Conservation (phyloP, 2,797 vertebrate species). For the Clarias platycephalus region DNA sequence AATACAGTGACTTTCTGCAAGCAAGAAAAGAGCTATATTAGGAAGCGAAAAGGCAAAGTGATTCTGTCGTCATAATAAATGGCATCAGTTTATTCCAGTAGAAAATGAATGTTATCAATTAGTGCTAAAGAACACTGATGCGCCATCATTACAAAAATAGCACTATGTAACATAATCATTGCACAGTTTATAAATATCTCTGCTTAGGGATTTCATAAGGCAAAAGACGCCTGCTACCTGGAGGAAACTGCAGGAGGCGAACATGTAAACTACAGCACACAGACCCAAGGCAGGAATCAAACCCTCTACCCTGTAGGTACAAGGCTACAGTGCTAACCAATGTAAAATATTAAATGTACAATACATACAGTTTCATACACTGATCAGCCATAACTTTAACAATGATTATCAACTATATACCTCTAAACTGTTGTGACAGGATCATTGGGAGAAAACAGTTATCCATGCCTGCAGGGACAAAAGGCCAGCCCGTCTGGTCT, state of each 20-base stretch:
- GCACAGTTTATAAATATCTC: neutral
- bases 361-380: neutral
- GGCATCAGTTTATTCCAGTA: neutral
- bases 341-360: neutral
- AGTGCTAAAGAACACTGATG: neutral
- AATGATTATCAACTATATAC: too few relatives aligned
- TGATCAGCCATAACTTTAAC: neutral
- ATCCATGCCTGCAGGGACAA: too few relatives aligned
- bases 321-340: neutral
- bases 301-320: too few relatives aligned
- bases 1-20: neutral
- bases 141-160: neutral
- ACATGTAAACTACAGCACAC: too few relatives aligned
- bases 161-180: neutral
- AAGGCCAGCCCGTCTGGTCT: too few relatives aligned
- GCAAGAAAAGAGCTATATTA: neutral
- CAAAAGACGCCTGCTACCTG: neutral
- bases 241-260: too few relatives aligned
- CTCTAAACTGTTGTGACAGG: too few relatives aligned
- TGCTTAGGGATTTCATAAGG: neutral
- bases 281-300: too few relatives aligned
- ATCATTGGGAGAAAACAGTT: too few relatives aligned
- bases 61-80: neutral
- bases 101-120: neutral
- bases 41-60: neutral